Evolutionary conservation across 2,113 vertebrate species (phyloP).

Genomic region (Mandrillus leucophaeus): DNA sequence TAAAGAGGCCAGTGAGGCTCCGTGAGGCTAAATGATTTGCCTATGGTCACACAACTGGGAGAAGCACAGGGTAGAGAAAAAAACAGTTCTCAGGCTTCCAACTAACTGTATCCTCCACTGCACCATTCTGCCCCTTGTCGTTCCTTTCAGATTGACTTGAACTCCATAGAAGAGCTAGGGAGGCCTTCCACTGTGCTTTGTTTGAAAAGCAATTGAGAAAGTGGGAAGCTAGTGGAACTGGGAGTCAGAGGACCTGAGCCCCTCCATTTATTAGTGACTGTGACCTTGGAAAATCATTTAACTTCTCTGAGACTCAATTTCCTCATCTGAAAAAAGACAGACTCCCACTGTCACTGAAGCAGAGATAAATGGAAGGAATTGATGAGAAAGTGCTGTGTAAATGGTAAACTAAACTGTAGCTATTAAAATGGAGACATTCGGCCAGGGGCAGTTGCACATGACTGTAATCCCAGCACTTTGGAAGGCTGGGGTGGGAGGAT

Average conservation of each 20-base stretch:
- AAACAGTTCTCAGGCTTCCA: background rate
- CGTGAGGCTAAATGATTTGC: background rate
- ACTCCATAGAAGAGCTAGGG: background rate
- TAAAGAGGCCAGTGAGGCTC: background rate
- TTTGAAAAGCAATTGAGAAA: background rate
- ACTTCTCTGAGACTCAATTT: background rate
- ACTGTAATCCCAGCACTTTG: too few relatives aligned
- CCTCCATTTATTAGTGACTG: background rate
- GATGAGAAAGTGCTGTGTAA: background rate
- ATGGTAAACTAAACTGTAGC: background rate
- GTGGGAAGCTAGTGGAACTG: background rate
- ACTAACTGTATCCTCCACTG: background rate
- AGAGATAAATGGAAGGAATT: background rate
- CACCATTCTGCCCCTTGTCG: slow-evolving; percentile 14
- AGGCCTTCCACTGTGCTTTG: background rate
- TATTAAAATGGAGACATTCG: background rate
- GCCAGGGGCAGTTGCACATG: too few relatives aligned
- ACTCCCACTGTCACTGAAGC: background rate
- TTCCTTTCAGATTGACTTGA: background rate
- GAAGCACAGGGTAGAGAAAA: background rate
- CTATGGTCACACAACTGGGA: background rate
- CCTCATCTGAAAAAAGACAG: background rate
- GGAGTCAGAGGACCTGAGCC: background rate
- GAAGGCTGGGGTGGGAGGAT: too few relatives aligned
- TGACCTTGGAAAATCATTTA: slow-evolving; percentile 1